These are phyloP conservation scores for Lithobates pipiens DNA, from an alignment of 2,797 vertebrate genomes.

Conservation along the genomic window DNA sequence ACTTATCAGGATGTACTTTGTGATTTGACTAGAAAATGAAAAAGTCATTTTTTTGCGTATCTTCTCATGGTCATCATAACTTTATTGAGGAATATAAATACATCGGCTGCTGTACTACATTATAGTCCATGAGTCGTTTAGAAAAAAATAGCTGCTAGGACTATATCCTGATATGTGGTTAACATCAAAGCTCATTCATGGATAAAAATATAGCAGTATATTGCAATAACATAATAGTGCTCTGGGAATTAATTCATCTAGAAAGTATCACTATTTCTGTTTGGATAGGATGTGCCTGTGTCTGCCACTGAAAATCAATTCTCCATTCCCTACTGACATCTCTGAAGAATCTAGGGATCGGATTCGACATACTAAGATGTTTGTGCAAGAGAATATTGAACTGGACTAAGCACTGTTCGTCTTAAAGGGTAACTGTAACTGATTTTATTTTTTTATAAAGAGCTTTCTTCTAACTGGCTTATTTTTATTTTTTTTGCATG, in stretches of 20 bases:
- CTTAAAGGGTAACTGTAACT: conserved; percentile 1
- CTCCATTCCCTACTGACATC: conserved; percentile 14
- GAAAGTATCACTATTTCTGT: conserved; percentile 3
- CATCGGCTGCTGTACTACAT: not conserved
- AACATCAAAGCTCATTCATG: not conserved
- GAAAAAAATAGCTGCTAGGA: not conserved
- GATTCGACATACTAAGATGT: not conserved
- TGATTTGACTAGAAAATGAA: not conserved
- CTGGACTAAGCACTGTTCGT: not conserved
- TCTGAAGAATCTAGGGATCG: conserved; percentile 8
- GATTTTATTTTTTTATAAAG: not conserved
- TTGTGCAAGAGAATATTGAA: conserved; percentile 5
- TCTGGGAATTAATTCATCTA: conserved; percentile 10
- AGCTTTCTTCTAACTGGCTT: not conserved
- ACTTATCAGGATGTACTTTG: too few relatives aligned
- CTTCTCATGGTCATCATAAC: not conserved
- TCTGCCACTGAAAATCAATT: conserved; percentile 32
- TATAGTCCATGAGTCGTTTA: not conserved
- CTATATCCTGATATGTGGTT: not conserved
- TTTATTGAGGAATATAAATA: not conserved
- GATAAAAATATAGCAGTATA: not conserved
- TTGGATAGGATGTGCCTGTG: not conserved
- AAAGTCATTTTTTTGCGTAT: not conserved
- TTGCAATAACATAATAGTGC: not conserved
- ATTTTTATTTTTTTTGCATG: not conserved